Percentiles rank a stretch among this genome's conserved stretches.
phyloP scores from a whole-genome alignment of 2,797 vertebrate genomes.

The Halcyon badia region DNA sequence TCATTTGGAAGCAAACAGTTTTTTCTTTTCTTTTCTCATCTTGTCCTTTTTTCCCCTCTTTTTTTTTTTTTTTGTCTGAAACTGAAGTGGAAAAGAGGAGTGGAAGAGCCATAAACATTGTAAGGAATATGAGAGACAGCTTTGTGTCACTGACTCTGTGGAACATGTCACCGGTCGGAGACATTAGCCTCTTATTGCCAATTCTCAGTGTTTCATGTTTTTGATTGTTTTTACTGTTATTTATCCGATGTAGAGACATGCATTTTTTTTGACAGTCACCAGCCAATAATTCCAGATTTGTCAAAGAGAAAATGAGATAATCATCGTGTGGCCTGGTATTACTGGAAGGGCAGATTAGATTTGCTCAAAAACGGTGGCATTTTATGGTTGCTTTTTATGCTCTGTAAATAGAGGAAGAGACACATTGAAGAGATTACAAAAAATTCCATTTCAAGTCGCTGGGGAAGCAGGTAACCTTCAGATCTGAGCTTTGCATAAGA shows the following conservation, averaged over 20 bases:
- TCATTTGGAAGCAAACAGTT: not conserved
- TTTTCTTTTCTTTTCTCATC: not conserved
- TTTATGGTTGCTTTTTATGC: constrained; percentile 71
- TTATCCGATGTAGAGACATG: constrained; percentile 52
- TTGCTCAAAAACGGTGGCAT: constrained; percentile 60
- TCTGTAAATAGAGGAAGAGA: constrained; percentile 67
- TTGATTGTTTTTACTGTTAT: constrained; percentile 55
- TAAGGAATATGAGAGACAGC: constrained; percentile 79
- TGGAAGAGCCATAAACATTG: not conserved
- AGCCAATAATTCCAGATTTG: constrained; percentile 62
- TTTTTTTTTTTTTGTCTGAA: not conserved
- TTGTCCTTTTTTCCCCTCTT: not conserved
- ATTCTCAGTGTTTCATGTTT: constrained; percentile 11
- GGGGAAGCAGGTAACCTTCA: constrained; percentile 75
- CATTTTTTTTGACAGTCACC: not conserved
- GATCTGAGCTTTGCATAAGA: constrained; percentile 66
- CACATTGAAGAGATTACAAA: constrained; percentile 76
- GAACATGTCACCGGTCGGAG: constrained; percentile 63
- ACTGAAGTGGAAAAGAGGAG: not conserved
- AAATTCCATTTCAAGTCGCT: constrained; percentile 73
- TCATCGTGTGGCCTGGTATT: constrained; percentile 50
- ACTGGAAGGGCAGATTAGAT: constrained; percentile 73
- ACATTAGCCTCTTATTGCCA: constrained; percentile 6
- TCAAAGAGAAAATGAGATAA: constrained; percentile 74
- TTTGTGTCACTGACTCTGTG: constrained; percentile 73